A percentile compares a stretch with the other conserved stretches of the same genome.
Evolutionary conservation across 2,113 vertebrate species (phyloP).

Genomic region (Saimiri boliviensis): DNA sequence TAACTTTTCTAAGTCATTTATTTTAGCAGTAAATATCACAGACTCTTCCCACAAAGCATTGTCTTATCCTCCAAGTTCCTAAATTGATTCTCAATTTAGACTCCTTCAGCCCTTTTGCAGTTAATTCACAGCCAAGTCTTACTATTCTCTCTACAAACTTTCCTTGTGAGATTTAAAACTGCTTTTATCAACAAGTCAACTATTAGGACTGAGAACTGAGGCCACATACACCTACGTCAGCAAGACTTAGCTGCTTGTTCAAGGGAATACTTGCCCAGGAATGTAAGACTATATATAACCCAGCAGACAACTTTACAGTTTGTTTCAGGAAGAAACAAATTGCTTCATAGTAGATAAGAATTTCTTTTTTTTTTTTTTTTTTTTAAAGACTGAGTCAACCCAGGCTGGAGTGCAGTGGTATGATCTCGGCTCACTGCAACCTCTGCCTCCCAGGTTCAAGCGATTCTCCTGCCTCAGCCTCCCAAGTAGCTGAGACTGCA

Average conservation of each 20-base stretch:
- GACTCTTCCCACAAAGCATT: neutral
- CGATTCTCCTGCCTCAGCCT: too few species aligned
- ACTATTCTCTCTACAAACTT: neutral
- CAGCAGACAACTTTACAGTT: neutral
- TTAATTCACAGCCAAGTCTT: neutral
- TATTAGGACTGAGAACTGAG: neutral
- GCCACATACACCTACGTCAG: neutral
- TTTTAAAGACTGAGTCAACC: too few species aligned
- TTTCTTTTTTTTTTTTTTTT: too few species aligned
- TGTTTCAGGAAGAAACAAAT: neutral
- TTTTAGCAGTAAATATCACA: neutral
- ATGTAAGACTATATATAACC: neutral
- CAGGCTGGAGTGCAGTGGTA: too few species aligned
- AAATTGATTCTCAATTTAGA: neutral
- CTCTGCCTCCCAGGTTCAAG: too few species aligned
- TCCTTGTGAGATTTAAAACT: neutral
- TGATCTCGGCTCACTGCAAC: too few species aligned
- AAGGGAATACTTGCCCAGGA: neutral
- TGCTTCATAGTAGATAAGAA: neutral
- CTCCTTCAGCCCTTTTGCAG: neutral
- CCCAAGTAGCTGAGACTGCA: too few species aligned
- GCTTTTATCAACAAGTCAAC: neutral
- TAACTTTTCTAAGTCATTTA: neutral
- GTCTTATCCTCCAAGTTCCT: neutral
- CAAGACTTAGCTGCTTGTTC: neutral